Base-by-base conservation (phyloP, 1,140 invertebrate genomes). In the Thrips palmi region DNA sequence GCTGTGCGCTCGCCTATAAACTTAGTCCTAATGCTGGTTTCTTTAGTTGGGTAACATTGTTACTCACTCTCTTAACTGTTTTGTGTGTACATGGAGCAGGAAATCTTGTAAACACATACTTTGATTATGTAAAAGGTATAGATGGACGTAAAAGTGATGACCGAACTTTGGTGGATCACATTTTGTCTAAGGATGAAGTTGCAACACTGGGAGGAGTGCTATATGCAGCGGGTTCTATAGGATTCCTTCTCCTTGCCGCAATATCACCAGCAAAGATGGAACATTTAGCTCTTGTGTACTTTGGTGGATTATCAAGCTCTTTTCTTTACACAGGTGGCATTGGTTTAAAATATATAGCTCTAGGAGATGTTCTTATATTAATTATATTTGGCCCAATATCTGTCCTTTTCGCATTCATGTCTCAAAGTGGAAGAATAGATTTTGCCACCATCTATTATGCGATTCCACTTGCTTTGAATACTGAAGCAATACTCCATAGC, bases 21-120 rank as follows among this genome's bases (percentile, higher is more conserved):
- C 59, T 74, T 25, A 58, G 31, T 67, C 70, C 18, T 63, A 70
- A 48, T 51, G 49, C 70, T 1, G 68, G 62, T 27, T 67, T 76
- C 31, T 88, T 92, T 51, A 85, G 72, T 50, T 65, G 80, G 55
- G 52, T 78, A 27, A 78, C 78, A 3, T 67, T 91, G 39, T 47
- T 89, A 6, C 59, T 88, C 1, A 89, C 86, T 1, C 59, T 84
- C 17, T 69, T 85, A 30, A 91, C 84, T 2, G 74, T 89, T 5
- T 62, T 92, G 33, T 86, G 80, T 11, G 88, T 94, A 2, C 89
- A 94, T 56, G 86, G 85, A 33, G 89, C 89, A 37, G 89, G 88
- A 24, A 94, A 94, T 60, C 74, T 94, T n/a, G 88, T 96, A 1
- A 94, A 96, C 54, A 94, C 88, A 0, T 94, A 93, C 56, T 93